These are phyloP conservation scores for Riparia riparia DNA, from an alignment of 2,113 vertebrate genomes.

Conservation along the genomic window DNA sequence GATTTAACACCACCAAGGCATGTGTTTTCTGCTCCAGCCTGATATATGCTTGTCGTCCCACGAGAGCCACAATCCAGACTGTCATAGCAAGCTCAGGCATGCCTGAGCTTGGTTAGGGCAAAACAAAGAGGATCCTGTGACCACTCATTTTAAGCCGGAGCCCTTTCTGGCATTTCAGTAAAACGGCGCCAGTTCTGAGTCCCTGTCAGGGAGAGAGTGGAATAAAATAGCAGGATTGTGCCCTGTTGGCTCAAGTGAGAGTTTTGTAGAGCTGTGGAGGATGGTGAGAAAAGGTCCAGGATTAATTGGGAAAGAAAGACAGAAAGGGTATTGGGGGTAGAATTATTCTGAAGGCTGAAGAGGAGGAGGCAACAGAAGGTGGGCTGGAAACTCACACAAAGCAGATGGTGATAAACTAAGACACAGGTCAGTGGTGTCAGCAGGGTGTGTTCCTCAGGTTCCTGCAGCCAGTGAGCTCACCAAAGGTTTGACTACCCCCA, in stretches of 20 bases:
- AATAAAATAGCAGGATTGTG: neutral
- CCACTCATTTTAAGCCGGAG: neutral
- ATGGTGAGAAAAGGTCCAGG: neutral
- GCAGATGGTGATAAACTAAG: neutral
- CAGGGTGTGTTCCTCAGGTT: neutral
- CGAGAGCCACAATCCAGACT: neutral
- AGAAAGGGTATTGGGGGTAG: neutral
- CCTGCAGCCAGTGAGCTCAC: neutral
- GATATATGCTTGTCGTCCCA: neutral
- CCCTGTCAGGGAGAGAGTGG: neutral
- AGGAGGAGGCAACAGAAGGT: neutral
- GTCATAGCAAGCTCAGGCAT: neutral
- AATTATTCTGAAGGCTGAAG: neutral
- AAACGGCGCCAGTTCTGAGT: neutral
- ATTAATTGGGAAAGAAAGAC: neutral
- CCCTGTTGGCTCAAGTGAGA: neutral
- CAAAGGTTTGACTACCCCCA: neutral
- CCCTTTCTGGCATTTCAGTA: neutral
- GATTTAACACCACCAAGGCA: neutral
- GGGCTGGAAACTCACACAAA: neutral
- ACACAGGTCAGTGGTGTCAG: neutral
- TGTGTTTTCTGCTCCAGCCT: neutral
- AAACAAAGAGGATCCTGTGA: neutral
- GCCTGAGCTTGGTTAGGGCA: neutral
- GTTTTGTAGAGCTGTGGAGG: neutral